These are phyloP conservation scores for Chironex yamaguchii DNA, from an alignment of 30 jellyfish, hydroid and myxozoan species.

Conservation along the genomic window DNA sequence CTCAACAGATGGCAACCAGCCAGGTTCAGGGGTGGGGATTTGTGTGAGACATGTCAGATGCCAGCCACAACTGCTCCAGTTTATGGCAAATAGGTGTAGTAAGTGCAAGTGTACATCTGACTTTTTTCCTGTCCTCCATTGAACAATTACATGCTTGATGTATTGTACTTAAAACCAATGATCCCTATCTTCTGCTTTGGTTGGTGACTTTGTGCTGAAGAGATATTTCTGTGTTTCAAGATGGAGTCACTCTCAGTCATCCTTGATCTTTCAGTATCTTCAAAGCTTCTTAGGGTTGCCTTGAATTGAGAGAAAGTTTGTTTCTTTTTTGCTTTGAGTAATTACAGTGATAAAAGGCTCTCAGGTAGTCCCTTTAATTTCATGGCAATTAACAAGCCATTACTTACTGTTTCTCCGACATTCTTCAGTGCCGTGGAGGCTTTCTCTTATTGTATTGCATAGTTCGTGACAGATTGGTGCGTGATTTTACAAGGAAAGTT, in stretches of 20 bases:
- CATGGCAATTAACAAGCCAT: slow-evolving; percentile 69
- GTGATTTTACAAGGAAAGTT: too few relatives aligned
- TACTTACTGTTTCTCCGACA: slow-evolving; percentile 46
- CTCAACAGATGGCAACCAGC: too few relatives aligned
- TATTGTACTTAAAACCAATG: slow-evolving; percentile 10
- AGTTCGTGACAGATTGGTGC: too few relatives aligned
- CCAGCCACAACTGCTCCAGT: too few relatives aligned
- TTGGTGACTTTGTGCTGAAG: slow-evolving; percentile 1
- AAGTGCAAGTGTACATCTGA: neutral
- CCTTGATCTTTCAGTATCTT: slow-evolving; percentile 67
- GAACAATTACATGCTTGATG: slow-evolving; percentile 25
- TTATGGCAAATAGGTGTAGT: slow-evolving; percentile 15
- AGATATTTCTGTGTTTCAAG: slow-evolving; percentile 4
- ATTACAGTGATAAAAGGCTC: slow-evolving; percentile 33
- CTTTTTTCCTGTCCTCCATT: slow-evolving; percentile 9
- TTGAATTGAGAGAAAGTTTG: slow-evolving; percentile 62
- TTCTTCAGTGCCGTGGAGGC: slow-evolving; percentile 47
- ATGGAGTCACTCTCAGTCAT: slow-evolving; percentile 36
- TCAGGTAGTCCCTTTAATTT: slow-evolving; percentile 63
- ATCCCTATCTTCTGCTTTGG: slow-evolving; percentile 22
- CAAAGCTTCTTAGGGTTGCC: slow-evolving; percentile 72
- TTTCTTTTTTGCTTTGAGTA: slow-evolving; percentile 33
- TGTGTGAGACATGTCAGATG: too few relatives aligned
- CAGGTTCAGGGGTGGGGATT: too few relatives aligned
- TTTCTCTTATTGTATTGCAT: slow-evolving; percentile 32